These are phyloP conservation scores for Zygothrica quintamaculata DNA, from an alignment of 2,888 invertebrate species.

Conservation along the genomic window DNA sequence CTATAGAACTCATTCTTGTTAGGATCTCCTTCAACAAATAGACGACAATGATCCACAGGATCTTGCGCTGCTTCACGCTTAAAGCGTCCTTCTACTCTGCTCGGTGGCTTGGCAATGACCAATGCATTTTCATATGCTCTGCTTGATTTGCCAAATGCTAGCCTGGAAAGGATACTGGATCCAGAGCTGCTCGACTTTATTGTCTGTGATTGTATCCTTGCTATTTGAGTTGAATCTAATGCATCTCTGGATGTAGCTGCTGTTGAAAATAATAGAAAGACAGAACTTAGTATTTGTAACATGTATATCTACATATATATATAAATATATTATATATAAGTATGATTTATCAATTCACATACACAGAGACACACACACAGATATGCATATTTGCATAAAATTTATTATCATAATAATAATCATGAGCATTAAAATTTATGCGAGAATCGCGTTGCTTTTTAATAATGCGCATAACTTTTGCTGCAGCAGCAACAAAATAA, in stretches of 20 bases:
- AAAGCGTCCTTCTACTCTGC: slow-evolving; percentile 42
- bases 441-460: slow-evolving; percentile 37
- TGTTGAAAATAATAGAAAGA: neutral
- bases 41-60: slow-evolving; percentile 85
- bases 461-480: slow-evolving; percentile 69
- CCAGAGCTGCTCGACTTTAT: slow-evolving; percentile 2
- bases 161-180: slow-evolving; percentile 15
- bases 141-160: slow-evolving; percentile 29
- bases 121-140: too few species aligned
- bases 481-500: slow-evolving; percentile 9
- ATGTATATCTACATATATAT: slow-evolving; percentile 1
- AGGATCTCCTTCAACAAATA: slow-evolving; percentile 86
- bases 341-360: slow-evolving; percentile 22
- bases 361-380: slow-evolving; percentile 1
- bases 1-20: slow-evolving; percentile 88
- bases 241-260: slow-evolving; percentile 16
- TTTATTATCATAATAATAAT: slow-evolving; percentile 59
- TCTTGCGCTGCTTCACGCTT: slow-evolving; percentile 72
- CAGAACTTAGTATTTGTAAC: slow-evolving; percentile 13
- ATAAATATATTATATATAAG: neutral
- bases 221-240: slow-evolving; percentile 4
- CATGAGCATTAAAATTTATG: slow-evolving; percentile 63
- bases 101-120: too few species aligned
- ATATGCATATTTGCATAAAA: slow-evolving; percentile 35
- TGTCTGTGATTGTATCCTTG: slow-evolving; percentile 13